A percentile compares a stretch with the other conserved stretches of the same genome.
Conservation (phyloP, 2,888 invertebrate species). For the Emmelina monodactyla region DNA sequence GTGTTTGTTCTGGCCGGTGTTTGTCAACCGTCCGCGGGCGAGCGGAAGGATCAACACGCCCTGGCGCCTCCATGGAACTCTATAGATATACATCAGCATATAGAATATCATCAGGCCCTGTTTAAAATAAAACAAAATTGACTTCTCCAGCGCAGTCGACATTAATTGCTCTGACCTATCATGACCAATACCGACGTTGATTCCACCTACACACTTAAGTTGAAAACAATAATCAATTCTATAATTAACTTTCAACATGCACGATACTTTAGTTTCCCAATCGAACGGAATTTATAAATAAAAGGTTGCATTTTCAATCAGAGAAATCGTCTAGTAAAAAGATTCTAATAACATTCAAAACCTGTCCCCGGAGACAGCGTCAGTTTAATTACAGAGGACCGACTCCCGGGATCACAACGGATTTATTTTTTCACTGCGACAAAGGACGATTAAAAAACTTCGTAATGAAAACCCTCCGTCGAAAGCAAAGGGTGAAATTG, state of each 20-base stretch:
- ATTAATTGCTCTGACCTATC: no score
- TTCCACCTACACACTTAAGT: no score
- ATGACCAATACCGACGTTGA: no score
- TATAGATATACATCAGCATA: no score
- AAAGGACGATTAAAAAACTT: conserved; percentile 65
- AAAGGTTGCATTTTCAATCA: conserved; percentile 41
- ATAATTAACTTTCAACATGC: not conserved
- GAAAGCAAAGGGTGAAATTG: conserved; percentile 46
- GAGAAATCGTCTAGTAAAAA: conserved; percentile 52
- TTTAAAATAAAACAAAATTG: no score
- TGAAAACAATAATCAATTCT: no score
- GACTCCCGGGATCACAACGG: conserved; percentile 47
- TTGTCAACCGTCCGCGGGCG: conserved; percentile 17
- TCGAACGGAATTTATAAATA: not conserved
- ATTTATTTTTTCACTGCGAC: conserved; percentile 54
- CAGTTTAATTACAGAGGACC: conserved; percentile 57
- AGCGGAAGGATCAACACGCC: conserved; percentile 40
- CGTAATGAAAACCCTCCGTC: conserved; percentile 45
- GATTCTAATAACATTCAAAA: conserved; percentile 66
- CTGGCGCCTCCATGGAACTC: conserved; percentile 11
- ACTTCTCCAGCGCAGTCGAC: no score
- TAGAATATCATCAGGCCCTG: no score
- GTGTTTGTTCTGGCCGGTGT: conserved; percentile 30
- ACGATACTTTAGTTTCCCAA: not conserved
- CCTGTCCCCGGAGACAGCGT: conserved; percentile 55